phyloP scores from a whole-genome alignment of 2,888 invertebrate species.

The Scaptomyza reducta region DNA sequence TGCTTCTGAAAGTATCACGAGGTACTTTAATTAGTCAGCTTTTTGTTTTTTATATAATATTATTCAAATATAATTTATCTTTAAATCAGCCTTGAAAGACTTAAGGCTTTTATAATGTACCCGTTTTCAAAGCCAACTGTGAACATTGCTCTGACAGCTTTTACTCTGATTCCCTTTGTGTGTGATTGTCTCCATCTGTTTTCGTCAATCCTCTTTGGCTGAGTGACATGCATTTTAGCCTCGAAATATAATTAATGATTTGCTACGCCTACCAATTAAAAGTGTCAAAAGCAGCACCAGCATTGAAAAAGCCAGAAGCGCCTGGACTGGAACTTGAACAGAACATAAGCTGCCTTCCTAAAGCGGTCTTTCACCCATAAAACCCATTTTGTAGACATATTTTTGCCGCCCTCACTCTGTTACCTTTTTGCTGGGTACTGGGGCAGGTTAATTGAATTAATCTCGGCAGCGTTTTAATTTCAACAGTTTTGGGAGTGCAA shows the following conservation, averaged over 20 bases:
- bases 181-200: not conserved
- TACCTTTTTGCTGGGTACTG: slow-evolving; percentile 28
- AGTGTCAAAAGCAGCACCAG: slow-evolving; percentile 68
- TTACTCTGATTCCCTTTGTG: not conserved
- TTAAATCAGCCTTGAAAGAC: too few species aligned
- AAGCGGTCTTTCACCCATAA: slow-evolving; percentile 48
- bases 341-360: slow-evolving; percentile 27
- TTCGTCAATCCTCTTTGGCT: slow-evolving; percentile 12
- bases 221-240: slow-evolving; percentile 70
- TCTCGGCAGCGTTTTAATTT: slow-evolving; percentile 64
- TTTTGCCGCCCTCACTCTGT: slow-evolving; percentile 13
- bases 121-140: slow-evolving; percentile 9
- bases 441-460: slow-evolving; percentile 75
- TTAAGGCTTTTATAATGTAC: too few species aligned
- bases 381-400: slow-evolving; percentile 35
- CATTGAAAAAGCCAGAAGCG: slow-evolving; percentile 4
- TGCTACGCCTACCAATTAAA: slow-evolving; percentile 75
- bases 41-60: too few species aligned
- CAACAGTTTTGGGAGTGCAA: slow-evolving; percentile 36
- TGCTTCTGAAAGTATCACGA: too few species aligned
- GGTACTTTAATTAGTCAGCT: too few species aligned
- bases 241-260: slow-evolving; percentile 77
- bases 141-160: slow-evolving; percentile 25
- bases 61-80: too few species aligned
- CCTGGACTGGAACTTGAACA: slow-evolving; percentile 7